Evolutionary conservation across 30 jellyfish, hydroid and myxozoan species (phyloP), one percentile per base, ranked within the genome.

Genomic region (Aurelia sp.): DNA sequence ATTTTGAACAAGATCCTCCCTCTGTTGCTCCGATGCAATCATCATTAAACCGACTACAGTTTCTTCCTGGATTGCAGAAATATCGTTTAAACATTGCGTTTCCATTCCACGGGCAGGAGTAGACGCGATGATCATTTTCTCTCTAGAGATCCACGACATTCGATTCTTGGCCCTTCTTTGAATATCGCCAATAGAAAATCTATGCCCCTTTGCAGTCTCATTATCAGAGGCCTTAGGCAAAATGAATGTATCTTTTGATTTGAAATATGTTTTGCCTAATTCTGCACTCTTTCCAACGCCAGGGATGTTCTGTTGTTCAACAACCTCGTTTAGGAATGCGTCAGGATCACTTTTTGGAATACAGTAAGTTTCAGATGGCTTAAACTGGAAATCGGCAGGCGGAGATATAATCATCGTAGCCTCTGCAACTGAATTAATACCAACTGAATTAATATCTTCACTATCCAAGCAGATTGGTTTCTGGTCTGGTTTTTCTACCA

Each of bases 121-220:
- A 12, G 89, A 78, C 19, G 89, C 60, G 13, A 61, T 24, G 7
- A 78, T 78, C 79, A 78, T 61, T 15, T 61, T 35, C 53, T 78
- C 79, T 24, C 89, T 47, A n/a, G 89, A 61, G 19, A 78, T 70
- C 89, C 89, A 78, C 8, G 89, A 78, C 89, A 78, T 78, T 33
- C 89, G 66, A 47, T 78, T 65, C 24, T 62, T 78, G 18, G 79
- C 79, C 30, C 18, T 60, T 47, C 24, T 78, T 44, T 78, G 53
- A 57, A 78, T 62, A 4, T 78, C 89, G 10, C 72, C 84, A 15
- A 72, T 50, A 13, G 84, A 72, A 31, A 72, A 50, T 61, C 84
- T 48, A 8, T 50, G 48, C 4, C 48, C 51, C 7, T 18, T 38
- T 15, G 84, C 21, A 31, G 33, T 27, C 40, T 13, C 69, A 50